Conservation (phyloP, 2,113 vertebrate species). For the Romanogobio albipinnatus region DNA sequence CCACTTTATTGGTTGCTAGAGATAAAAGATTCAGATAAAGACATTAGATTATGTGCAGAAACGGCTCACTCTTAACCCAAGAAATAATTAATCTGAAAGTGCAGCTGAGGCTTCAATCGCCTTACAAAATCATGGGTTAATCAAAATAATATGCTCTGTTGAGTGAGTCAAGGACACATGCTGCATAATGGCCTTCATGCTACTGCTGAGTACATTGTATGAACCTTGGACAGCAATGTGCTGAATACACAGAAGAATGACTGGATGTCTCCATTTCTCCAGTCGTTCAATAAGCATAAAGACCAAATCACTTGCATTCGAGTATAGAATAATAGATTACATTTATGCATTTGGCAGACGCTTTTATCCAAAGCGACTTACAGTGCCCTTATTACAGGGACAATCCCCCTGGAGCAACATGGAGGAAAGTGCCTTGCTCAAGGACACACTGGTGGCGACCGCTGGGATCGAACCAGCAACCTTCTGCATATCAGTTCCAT, state of each 20-base stretch:
- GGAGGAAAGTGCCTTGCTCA: too few relatives aligned
- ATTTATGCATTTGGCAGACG: too few relatives aligned
- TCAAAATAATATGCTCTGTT: not conserved
- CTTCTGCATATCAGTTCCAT: too few relatives aligned
- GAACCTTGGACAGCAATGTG: not conserved
- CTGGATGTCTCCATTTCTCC: not conserved
- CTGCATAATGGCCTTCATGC: not conserved
- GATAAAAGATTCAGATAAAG: slow-evolving; percentile 34
- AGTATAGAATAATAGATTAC: not conserved
- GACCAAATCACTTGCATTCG: not conserved
- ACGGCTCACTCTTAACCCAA: not conserved
- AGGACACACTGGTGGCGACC: too few relatives aligned
- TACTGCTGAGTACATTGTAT: not conserved
- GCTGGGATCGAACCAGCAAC: too few relatives aligned
- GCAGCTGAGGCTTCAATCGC: not conserved
- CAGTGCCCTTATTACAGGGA: too few relatives aligned
- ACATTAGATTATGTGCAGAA: not conserved
- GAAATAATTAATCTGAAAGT: not conserved
- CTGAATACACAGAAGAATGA: not conserved
- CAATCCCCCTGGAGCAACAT: too few relatives aligned
- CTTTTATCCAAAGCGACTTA: too few relatives aligned
- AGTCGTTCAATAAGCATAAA: not conserved
- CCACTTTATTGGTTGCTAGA: slow-evolving; percentile 68
- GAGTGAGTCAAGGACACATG: slow-evolving; percentile 1
- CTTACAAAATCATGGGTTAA: not conserved